A percentile compares a stretch with the other conserved stretches of the same genome.
phyloP scores from a whole-genome alignment of 2,888 invertebrate species.

The Cecidostiba fungosa region DNA sequence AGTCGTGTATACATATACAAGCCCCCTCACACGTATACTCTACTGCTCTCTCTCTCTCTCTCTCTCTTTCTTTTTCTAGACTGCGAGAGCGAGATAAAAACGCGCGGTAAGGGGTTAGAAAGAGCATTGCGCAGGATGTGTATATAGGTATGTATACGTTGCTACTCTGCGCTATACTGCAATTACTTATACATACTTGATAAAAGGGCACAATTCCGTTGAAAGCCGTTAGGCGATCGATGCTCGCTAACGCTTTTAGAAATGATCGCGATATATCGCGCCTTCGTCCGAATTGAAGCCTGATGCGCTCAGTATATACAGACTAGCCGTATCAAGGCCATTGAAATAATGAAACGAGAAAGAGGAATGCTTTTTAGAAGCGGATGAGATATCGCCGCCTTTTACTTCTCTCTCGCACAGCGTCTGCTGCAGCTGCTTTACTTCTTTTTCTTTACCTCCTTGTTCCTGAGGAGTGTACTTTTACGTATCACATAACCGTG shows the following conservation, averaged over 20 bases:
- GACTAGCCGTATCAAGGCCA: conserved; percentile 9
- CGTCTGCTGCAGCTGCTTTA: conserved; percentile 9
- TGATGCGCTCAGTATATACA: background rate
- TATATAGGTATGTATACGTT: background rate
- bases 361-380: conserved; percentile 21
- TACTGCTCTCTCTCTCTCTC: no score
- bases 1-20: background rate
- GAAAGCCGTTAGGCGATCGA: conserved; percentile 50
- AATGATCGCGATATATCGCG: conserved; percentile 43
- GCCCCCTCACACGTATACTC: background rate
- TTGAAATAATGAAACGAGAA: conserved; percentile 54
- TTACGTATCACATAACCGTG: no score
- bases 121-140: background rate
- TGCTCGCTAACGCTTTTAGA: conserved; percentile 49
- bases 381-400: no score
- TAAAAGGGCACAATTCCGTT: conserved; percentile 57
- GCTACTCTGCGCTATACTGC: background rate
- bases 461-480: no score
- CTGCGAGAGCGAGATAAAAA: background rate
- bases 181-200: conserved; percentile 62
- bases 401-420: background rate
- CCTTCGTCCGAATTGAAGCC: background rate
- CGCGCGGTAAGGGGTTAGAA: background rate
- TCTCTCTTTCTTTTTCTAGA: no score
- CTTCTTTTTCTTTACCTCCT: background rate